phyloP scores from a whole-genome alignment of 2,113 vertebrate species.

The Gobio gobio region DNA sequence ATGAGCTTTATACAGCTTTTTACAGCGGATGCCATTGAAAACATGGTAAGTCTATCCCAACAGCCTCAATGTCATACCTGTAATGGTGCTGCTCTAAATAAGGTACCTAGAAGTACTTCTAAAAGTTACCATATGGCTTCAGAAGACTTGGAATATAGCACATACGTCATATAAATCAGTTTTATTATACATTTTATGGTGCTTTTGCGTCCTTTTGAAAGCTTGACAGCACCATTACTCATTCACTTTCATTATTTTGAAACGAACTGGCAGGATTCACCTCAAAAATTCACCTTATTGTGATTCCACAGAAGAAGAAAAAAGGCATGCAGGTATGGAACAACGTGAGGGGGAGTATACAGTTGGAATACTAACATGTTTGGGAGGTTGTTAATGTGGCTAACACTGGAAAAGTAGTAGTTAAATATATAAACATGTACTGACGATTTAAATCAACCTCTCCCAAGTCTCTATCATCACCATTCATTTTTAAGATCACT shows the following conservation, averaged over 20 bases:
- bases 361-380: neutral
- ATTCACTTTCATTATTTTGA: slow-evolving; percentile 14
- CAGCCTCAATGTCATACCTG: no score
- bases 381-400: neutral
- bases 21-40: no score
- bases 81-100: no score
- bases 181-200: neutral
- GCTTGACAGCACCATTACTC: slow-evolving; percentile 5
- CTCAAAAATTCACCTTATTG: slow-evolving; percentile 8
- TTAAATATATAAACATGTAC: neutral
- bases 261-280: neutral
- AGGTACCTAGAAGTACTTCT: neutral
- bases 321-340: neutral
- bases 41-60: no score
- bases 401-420: neutral
- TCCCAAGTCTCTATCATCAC: neutral
- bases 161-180: neutral
- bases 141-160: neutral
- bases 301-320: neutral
- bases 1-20: no score
- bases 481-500: neutral
- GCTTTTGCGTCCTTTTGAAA: neutral
- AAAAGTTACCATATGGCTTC: neutral
- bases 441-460: neutral
- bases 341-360: neutral